Conservation (phyloP, 2,888 invertebrate species). For the Leptopilina myrica region DNA sequence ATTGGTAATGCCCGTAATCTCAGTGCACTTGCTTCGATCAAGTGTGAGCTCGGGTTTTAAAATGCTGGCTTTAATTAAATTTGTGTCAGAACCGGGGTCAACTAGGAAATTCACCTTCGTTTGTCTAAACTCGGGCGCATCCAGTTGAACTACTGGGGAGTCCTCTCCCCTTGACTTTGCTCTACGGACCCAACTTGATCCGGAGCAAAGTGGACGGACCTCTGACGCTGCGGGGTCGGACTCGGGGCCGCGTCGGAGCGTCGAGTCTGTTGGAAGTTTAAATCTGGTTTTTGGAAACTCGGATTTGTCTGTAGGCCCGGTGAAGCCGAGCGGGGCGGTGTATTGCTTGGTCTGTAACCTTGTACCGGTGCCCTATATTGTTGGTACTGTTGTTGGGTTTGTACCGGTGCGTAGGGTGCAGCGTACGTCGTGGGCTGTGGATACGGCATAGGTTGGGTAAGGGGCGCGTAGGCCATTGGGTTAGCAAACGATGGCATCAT, state of each 20-base stretch:
- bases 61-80: too few relatives aligned
- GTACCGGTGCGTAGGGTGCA: too few relatives aligned
- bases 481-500: neutral
- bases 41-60: too few relatives aligned
- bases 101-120: too few relatives aligned
- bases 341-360: neutral
- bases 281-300: neutral
- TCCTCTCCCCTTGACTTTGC: neutral
- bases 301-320: neutral
- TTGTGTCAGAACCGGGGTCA: too few relatives aligned
- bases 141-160: neutral
- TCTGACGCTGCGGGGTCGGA: neutral
- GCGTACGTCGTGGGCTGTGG: too few relatives aligned
- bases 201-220: neutral
- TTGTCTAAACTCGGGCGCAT: too few relatives aligned
- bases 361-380: neutral
- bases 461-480: neutral
- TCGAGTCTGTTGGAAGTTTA: neutral
- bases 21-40: too few relatives aligned
- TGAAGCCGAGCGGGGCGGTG: neutral
- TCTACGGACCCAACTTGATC: neutral
- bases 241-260: neutral
- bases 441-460: too few relatives aligned
- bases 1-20: too few relatives aligned
- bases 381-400: neutral